A percentile compares a stretch with the other conserved stretches of the same genome.
Conservation (phyloP, 2,113 vertebrate species). For the Thamnaconus septentrionalis region DNA sequence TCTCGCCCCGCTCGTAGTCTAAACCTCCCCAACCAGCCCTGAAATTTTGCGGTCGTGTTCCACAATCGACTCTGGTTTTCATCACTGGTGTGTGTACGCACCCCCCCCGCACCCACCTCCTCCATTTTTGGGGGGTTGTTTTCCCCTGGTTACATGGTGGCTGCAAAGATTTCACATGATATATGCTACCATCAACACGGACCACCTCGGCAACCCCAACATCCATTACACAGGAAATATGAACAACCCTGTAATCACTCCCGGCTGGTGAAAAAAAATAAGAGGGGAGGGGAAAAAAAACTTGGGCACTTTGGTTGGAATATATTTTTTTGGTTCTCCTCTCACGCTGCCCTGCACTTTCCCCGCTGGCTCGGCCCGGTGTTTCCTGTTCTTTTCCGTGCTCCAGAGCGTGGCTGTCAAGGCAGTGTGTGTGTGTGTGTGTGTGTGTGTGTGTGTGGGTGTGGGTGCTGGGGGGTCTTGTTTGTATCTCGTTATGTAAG, state of each 20-base stretch:
- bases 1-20: not conserved
- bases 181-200: conserved; percentile 17
- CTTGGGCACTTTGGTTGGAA: conserved; percentile 27
- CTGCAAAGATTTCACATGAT: conserved; percentile 35
- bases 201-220: conserved; percentile 23
- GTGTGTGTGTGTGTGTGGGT: too few relatives aligned
- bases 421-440: too few relatives aligned
- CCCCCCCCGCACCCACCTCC: conserved; percentile 10
- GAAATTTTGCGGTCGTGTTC: conserved; percentile 20
- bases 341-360: conserved; percentile 17
- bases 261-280: conserved; percentile 35
- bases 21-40: not conserved
- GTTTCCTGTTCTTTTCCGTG: conserved; percentile 39
- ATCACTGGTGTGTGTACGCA: conserved; percentile 22
- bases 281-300: not conserved
- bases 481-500: conserved; percentile 55
- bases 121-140: conserved; percentile 10
- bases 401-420: conserved; percentile 4
- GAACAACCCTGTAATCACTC: conserved; percentile 41
- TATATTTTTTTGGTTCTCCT: conserved; percentile 2
- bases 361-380: conserved; percentile 19
- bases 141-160: conserved; percentile 10
- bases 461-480: conserved; percentile 37
- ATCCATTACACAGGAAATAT: conserved; percentile 42
- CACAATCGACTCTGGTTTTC: conserved; percentile 31